These are phyloP conservation scores for Umimayanthus chanpuru DNA, from an alignment of 92 coral and sea anemone genomes.

Conservation along the genomic window DNA sequence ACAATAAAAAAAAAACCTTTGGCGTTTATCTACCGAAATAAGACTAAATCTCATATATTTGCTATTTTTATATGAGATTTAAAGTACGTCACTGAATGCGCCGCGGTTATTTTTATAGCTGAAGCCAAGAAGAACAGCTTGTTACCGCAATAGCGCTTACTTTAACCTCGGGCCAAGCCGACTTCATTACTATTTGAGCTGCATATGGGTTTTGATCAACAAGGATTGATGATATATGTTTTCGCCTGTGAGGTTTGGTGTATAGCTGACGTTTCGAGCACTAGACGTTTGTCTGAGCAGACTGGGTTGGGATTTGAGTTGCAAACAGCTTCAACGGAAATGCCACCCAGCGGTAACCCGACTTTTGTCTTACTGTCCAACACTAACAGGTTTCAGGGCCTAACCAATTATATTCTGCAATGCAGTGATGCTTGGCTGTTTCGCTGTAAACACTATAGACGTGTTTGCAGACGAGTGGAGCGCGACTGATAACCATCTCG, in stretches of 20 bases:
- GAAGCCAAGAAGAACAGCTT: no score
- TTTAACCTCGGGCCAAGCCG: background rate
- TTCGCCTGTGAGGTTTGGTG: no score
- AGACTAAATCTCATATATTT: no score
- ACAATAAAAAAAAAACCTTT: background rate
- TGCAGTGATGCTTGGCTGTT: background rate
- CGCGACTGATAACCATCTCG: background rate
- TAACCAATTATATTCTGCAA: background rate
- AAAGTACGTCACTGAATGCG: background rate
- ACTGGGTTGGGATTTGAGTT: no score
- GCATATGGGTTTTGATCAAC: no score
- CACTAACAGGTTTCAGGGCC: background rate
- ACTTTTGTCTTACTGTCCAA: background rate
- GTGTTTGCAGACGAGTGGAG: background rate
- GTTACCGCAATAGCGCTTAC: no score
- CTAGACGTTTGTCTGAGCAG: no score
- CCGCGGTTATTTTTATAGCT: no score
- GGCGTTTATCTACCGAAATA: background rate
- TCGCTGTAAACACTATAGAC: background rate
- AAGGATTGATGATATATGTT: no score
- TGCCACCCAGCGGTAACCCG: background rate
- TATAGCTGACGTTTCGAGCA: no score
- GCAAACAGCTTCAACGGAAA: background rate
- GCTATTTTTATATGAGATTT: background rate
- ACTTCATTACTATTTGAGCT: background rate